Base-by-base conservation (phyloP, 2,888 invertebrate species). In the Alcis repandata region DNA sequence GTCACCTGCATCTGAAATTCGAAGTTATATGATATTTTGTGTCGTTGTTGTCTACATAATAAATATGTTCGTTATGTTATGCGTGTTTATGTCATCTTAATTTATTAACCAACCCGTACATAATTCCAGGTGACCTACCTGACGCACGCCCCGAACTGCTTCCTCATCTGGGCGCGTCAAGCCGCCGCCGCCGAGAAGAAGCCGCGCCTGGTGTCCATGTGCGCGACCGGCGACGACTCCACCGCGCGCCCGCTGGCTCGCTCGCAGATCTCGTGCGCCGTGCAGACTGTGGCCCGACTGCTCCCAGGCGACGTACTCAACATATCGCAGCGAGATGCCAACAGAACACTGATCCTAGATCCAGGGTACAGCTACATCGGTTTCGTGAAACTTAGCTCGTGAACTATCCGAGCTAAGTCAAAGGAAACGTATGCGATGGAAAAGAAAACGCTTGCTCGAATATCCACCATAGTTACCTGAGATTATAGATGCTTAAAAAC, bases 311-410 rank as follows among this genome's bases (percentile, higher is more conserved):
- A 92, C 72, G 78, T 72, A 0, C 79, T 93, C 43, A 89, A 88
- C 69, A 71, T 92, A 11, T 84, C 88, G 0, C 92, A 91, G 52
- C 74, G 92, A 13, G 93, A 93, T 72, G 85, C 77, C 0, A 90
- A 92, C 77, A 78, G 88, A 33, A 91, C 88, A 1, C 76, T 93
- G 13, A 88, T 87, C 85, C 83, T 92, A 0, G 63, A 83, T 66
- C 86, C 85, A 0, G 92, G 92, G 0, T 89, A 90, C 73, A 84
- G 88, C 2, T 91, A 89, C 79, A 77, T 92, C 62, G 92, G 92
- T 1, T 90, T 93, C 58, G 80, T 92, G 7, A 92, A 92, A 86
- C 83, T 93, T 74, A 87, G 88, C 85, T 88, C 91, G 54, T 71
- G 68, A 68, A 63, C 64, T 65, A 9, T n/a, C 32, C n/a, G n/a